These are phyloP conservation scores for Aphelinus atriplicis DNA, from an alignment of 1,140 invertebrate genomes.

Conservation along the genomic window DNA sequence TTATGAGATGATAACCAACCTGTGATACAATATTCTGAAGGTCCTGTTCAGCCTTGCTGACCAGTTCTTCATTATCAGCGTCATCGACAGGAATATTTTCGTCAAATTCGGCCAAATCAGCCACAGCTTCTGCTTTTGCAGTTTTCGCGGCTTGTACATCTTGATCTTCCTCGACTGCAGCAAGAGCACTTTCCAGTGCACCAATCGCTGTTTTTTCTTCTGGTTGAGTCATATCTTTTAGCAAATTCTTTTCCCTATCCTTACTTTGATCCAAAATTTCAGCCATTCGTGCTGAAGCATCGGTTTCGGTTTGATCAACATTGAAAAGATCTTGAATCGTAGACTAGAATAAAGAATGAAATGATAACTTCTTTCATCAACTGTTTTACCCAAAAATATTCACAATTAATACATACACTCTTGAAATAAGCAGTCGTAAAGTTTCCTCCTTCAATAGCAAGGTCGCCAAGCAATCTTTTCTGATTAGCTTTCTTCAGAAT, in stretches of 20 bases:
- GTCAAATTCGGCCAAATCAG: constrained; percentile 95
- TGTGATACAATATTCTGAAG: constrained; percentile 84
- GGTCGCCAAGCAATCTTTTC: constrained; percentile 93
- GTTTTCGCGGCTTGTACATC: constrained; percentile 91
- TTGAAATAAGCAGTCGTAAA: constrained; percentile 99
- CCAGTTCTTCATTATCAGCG: constrained; percentile 71
- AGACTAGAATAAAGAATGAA: constrained; percentile 68
- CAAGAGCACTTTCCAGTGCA: constrained; percentile 84
- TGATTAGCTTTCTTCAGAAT: constrained; percentile 99
- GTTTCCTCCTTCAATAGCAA: constrained; percentile 98
- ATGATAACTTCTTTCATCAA: not conserved
- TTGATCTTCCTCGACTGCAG: constrained; percentile 92
- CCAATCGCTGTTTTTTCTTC: constrained; percentile 74
- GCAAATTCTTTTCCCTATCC: constrained; percentile 58
- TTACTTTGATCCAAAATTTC: constrained; percentile 70
- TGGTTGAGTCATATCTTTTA: constrained; percentile 51
- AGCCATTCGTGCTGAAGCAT: constrained; percentile 72
- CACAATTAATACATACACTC: constrained; percentile 72
- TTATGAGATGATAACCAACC: constrained; percentile 65
- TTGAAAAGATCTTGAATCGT: constrained; percentile 94
- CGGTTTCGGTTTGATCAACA: constrained; percentile 74
- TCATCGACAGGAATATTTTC: constrained; percentile 93
- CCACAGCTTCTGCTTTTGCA: constrained; percentile 91
- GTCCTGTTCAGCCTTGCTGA: constrained; percentile 85
- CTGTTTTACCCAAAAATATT: constrained; percentile 18